Base-by-base conservation (phyloP, 2,113 vertebrate genomes). In the Catagonus wagneri region DNA sequence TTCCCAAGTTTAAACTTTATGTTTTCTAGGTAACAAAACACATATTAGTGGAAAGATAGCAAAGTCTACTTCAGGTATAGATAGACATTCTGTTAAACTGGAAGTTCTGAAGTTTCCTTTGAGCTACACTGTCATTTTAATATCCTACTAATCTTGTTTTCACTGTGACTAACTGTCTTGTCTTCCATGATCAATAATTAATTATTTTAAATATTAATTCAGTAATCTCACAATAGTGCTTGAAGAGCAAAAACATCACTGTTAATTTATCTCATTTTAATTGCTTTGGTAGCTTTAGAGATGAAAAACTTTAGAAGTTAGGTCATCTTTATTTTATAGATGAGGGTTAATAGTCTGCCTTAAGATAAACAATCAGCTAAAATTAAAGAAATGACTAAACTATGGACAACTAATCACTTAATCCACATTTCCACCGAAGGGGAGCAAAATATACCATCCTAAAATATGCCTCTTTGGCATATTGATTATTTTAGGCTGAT, bases 1-100 rank as follows among this genome's bases (percentile, higher is more conserved):
- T 89, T 54, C 25, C 20, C 12, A 92, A 63, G 7, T 74, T 75
- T 83, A 79, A 80, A 13, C n/a, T 80, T 29, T 60, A 34, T 34
- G 81, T 78, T 88, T 80, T 54, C 27, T 81, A 86, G 29, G 11
- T 60, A 81, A 58, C n/a, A 89, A 80, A 90, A 96, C n/a, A 76
- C 13, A 44, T 34, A 79, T 22, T 44, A 76, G 44, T 58, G 66
- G 29, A 81, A 69, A 75, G 27, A 58, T 23, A 66, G 15, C 8
- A 65, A 32, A 76, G 12, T 17, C 14, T 27, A 12, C 19, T 88
- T 66, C 13, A 83, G n/a, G 25, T 7, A 23, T 22, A 80, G 12
- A 34, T 36, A 56, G 44, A 80, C 13, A 1, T 22, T 15, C 7
- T 84, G 4, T 66, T 81, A 89, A 88, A 56, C 22, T n/a, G 3